Conservation (phyloP, 2,797 vertebrate species). For the Brachyrhaphis roseni region DNA sequence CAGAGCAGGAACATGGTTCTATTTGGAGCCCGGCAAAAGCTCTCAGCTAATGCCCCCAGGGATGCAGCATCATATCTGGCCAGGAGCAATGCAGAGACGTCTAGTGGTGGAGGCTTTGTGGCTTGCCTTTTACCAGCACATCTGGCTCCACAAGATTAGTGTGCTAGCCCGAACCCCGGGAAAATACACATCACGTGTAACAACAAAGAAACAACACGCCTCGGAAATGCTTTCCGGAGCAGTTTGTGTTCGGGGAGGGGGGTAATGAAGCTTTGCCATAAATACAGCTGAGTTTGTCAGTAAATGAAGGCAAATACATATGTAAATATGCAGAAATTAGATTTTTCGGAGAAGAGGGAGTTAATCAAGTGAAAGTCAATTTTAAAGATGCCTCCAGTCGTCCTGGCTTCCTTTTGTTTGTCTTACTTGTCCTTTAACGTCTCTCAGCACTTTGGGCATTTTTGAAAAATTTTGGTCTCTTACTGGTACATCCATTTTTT, state of each 20-base stretch:
- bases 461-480: constrained; percentile 73
- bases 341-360: constrained; percentile 56
- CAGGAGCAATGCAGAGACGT: constrained; percentile 78
- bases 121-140: constrained; percentile 76
- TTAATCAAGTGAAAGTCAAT: constrained; percentile 71
- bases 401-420: constrained; percentile 39
- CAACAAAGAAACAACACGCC: constrained; percentile 68
- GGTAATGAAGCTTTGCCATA: constrained; percentile 54
- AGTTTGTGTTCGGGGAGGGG: constrained; percentile 48
- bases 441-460: constrained; percentile 64
- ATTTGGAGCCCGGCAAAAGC: constrained; percentile 76
- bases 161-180: constrained; percentile 68
- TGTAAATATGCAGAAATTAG: constrained; percentile 67
- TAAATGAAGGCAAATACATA: constrained; percentile 66
- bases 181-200: constrained; percentile 75
- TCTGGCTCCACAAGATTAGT: constrained; percentile 80
- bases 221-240: constrained; percentile 54
- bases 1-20: constrained; percentile 73
- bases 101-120: constrained; percentile 78
- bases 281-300: constrained; percentile 56
- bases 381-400: constrained; percentile 59
- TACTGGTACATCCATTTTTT: constrained; percentile 71
- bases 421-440: constrained; percentile 67
- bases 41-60: constrained; percentile 77
- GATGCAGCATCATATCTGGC: constrained; percentile 78